Evolutionary conservation across 2,113 vertebrate genomes (phyloP).

Genomic region (Beaufortia kweichowensis): DNA sequence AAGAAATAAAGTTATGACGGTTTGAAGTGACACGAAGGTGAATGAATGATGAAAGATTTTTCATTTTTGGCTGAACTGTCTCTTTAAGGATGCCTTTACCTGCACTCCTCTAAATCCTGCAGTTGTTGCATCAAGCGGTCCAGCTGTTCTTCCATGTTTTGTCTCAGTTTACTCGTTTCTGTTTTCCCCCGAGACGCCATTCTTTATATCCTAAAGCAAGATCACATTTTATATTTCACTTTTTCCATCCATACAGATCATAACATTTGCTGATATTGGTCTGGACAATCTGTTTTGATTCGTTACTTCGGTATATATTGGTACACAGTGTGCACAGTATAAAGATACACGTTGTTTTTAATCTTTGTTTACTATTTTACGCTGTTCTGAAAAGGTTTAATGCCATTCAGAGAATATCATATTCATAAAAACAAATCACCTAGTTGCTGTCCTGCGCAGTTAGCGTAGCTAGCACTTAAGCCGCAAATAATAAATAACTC

Average conservation of each 20-base stretch:
- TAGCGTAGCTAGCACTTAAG: constrained; percentile 14
- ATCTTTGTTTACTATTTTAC: not conserved
- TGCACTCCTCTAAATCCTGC: constrained; percentile 96
- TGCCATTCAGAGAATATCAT: not conserved
- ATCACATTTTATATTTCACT: not conserved
- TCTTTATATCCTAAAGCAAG: constrained; percentile 43
- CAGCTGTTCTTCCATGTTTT: constrained; percentile 96
- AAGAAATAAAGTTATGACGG: no score
- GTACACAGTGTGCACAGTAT: not conserved
- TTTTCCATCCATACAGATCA: not conserved
- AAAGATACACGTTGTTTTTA: not conserved
- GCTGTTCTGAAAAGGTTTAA: not conserved
- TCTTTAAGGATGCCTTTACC: constrained; percentile 75
- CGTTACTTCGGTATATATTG: not conserved
- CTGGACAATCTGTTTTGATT: not conserved
- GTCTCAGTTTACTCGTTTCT: constrained; percentile 91
- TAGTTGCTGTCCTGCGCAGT: not conserved
- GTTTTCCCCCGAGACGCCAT: constrained; percentile 96
- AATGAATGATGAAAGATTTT: no score
- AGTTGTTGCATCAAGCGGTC: constrained; percentile 97
- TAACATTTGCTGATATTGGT: not conserved
- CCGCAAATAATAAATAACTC: not conserved
- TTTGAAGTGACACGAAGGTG: no score
- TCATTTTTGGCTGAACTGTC: no score
- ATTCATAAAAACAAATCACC: not conserved